Evolutionary conservation across 1,140 invertebrate genomes (phyloP), one percentile per base, ranked within the genome.

Genomic region (Drosophila hydei): DNA sequence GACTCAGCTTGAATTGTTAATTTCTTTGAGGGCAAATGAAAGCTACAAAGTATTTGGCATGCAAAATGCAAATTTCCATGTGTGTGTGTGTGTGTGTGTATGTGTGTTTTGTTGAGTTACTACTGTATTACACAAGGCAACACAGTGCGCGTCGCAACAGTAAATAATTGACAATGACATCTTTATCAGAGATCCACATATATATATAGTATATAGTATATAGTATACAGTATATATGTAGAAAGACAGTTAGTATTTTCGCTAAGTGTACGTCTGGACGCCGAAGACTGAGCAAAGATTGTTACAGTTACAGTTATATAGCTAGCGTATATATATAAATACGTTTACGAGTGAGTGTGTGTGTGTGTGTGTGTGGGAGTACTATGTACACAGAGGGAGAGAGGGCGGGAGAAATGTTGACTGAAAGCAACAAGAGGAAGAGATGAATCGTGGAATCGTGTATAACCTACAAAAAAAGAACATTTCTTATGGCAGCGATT

Each of bases 111-210:
- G 11, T 30, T 9, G 30, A 33, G 11, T 12, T 33, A 33, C 30
- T 8, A 33, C 30, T 33, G 6, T 30, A 33, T 11, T 12, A 33
- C 30, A 12, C 30, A 33, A 33, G 30, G 30, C 77, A 76, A 76
- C 61, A 76, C 76, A 76, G 56, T 79, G 77, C 67, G 54, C 48
- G 77, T 76, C 78, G 48, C 56, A 63, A 30, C 30, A 16, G 42
- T 60, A 50, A 72, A 36, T 80, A 80, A 80, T 80, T 80, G 79
- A 80, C 78, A 54, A 40, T 1, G 33, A 54, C 30, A 3, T 33
- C 30, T 33, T 11, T 33, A 33, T 33, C 30, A 33, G 30, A 33
- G 27, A 30, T 30, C 7, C n/a, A n/a, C n/a, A 42, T 19, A 18
- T 4, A 42, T 18, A 42, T 42, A 42, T 42, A 18, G 36, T 48